These are phyloP conservation scores for Branchipolynoe longqiensis DNA, from an alignment of 2,888 invertebrate species.

Conservation along the genomic window DNA sequence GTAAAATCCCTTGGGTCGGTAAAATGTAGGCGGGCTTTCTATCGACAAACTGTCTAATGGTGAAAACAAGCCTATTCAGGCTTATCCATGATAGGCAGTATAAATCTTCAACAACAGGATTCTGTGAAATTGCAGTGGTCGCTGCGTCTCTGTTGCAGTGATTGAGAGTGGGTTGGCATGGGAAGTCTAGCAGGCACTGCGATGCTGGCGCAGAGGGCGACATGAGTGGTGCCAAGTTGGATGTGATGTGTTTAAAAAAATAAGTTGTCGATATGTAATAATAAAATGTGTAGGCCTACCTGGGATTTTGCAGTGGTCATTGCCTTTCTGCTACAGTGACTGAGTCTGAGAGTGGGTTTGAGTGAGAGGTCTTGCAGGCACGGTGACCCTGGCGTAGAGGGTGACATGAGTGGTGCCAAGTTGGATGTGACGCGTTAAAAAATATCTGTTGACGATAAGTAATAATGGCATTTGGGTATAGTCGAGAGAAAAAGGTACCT, in stretches of 20 bases:
- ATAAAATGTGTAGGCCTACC: not conserved
- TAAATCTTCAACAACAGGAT: no score
- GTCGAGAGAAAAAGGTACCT: no score
- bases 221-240: constrained; percentile 82
- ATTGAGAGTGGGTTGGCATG: not conserved
- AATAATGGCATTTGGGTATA: no score
- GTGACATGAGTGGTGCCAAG: constrained; percentile 61
- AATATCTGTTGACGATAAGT: no score
- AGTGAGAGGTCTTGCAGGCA: not conserved
- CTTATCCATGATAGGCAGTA: no score
- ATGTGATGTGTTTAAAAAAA: constrained; percentile 86
- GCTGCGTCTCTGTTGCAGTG: not conserved
- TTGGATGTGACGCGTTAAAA: constrained; percentile 92
- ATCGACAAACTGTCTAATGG: not conserved
- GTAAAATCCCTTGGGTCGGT: not conserved
- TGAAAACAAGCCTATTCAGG: no score
- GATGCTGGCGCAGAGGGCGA: not conserved
- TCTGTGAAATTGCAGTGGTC: not conserved
- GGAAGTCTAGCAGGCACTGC: not conserved
- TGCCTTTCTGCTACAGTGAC: not conserved
- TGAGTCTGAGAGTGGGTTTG: not conserved
- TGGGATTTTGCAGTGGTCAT: not conserved
- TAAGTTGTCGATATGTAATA: not conserved
- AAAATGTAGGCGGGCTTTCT: not conserved
- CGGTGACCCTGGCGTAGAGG: not conserved